Evolutionary conservation across 2,888 invertebrate genomes (phyloP).

Genomic region (Micoletzkya japonica): DNA sequence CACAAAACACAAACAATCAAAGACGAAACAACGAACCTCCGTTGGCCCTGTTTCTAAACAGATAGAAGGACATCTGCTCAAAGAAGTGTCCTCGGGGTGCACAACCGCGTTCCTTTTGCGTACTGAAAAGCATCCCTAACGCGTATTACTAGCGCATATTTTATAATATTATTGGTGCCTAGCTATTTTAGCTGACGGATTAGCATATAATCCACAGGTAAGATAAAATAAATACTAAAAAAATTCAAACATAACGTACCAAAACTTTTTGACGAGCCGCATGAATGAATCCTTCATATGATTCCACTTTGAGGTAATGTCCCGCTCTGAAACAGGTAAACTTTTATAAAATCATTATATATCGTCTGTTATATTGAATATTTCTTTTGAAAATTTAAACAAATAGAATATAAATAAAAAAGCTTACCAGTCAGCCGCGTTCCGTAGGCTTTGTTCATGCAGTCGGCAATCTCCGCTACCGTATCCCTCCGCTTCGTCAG

Average conservation of each 20-base stretch:
- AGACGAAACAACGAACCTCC: too few species aligned
- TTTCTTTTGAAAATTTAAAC: background rate
- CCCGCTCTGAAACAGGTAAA: too few species aligned
- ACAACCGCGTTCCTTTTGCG: background rate
- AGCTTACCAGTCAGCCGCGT: constrained; percentile 3
- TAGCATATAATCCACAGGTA: too few species aligned
- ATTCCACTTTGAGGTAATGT: background rate
- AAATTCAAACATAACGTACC: background rate
- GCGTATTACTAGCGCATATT: background rate
- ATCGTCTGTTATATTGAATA: background rate
- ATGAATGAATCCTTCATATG: background rate
- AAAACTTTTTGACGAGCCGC: background rate
- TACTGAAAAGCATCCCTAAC: constrained; percentile 4
- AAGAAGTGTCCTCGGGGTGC: constrained; percentile 13
- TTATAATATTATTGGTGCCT: too few species aligned
- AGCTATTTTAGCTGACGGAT: background rate
- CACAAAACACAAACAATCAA: too few species aligned
- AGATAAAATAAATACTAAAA: too few species aligned
- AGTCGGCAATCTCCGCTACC: background rate
- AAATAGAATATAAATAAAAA: background rate
- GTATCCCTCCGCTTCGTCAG: constrained; percentile 14
- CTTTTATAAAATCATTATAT: too few species aligned
- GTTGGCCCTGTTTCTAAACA: background rate
- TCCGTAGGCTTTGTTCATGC: constrained; percentile 1
- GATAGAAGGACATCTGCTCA: constrained; percentile 20